Percentiles rank a stretch among this genome's conserved stretches.
These are phyloP conservation scores for Blastomussa wellsi DNA, from an alignment of 92 coral and sea anemone genomes.

Conservation along the genomic window DNA sequence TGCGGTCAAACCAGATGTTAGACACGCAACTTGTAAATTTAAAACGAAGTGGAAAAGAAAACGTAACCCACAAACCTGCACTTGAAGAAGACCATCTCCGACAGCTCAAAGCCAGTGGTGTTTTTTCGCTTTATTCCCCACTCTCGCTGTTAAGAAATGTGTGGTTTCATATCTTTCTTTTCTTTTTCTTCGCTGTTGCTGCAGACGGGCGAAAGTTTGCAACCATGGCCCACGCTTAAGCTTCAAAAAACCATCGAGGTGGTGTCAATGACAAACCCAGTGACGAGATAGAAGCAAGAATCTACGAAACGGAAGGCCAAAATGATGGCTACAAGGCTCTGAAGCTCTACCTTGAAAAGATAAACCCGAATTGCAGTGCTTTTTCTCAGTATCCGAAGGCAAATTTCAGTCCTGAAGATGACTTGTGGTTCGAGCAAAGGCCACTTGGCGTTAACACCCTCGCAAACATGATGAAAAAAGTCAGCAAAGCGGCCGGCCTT, in stretches of 20 bases:
- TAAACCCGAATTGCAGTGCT: neutral
- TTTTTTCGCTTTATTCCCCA: no score
- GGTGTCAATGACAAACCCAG: no score
- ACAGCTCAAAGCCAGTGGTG: no score
- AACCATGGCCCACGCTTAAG: no score
- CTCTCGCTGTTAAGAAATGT: no score
- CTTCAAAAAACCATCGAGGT: no score
- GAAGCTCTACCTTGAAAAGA: no score
- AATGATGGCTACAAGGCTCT: no score
- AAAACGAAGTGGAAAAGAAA: slow-evolving; percentile 9
- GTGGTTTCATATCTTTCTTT: no score
- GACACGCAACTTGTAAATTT: slow-evolving; percentile 18
- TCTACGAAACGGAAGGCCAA: no score
- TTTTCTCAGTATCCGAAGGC: neutral
- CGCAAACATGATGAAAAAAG: neutral
- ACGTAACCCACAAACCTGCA: slow-evolving; percentile 15
- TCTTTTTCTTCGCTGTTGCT: neutral
- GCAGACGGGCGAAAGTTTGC: neutral
- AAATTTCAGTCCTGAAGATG: neutral
- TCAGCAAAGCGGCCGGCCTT: neutral
- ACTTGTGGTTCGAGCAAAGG: neutral
- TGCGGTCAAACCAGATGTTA: slow-evolving; percentile 38
- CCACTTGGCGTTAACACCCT: neutral
- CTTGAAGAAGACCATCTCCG: slow-evolving; percentile 5
- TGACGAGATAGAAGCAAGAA: no score